Evolutionary conservation across 1,140 invertebrate species (phyloP), one percentile per base, ranked within the genome.

Genomic region (Tetramorium parvispinum): DNA sequence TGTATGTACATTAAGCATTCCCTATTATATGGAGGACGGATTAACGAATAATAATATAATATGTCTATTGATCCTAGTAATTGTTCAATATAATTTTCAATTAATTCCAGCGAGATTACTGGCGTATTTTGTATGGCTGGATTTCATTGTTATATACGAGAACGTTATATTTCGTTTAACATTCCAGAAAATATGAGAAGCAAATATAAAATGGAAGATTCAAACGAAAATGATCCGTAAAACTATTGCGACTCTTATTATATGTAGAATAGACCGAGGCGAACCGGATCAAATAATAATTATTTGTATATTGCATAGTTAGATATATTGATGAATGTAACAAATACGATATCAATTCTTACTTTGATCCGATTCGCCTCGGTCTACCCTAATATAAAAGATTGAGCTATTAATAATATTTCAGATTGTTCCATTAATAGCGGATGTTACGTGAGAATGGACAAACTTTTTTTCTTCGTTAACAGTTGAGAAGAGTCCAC

Each of bases 41-140:
- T 82, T 82, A 82, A 46, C 40, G 40, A 82, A 71, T 82, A 73
- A 57, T 59, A 82, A 73, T 57, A 81, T 81, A 70, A 81, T 59
- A 73, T 82, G 53, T 57, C 79, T 73, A 71, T 73, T 82, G 68
- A 82, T 82, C 40, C 66, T 82, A 82, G 79, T 82, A 73, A 82
- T 82, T 82, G 79, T 82, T 82, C 6, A 27, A 46, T 82, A 71
- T 82, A 82, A 82, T 82, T 82, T 59, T 82, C 79, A 59, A 81
- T 82, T 82, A 82, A 82, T 82, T 66, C 76, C 76, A 43, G 40
- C 24, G 51, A 81, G 65, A 73, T 82, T 82, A 73, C 40, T 73
- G 53, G 51, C 24, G 51, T 46, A 59, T 73, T 71, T 73, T 40
- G 43, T 59, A 46, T 37, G 49, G 63, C 10, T 11, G 32, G 66